Evolutionary conservation across 2,888 invertebrate genomes (phyloP).

Genomic region (Zelleria hepariella): DNA sequence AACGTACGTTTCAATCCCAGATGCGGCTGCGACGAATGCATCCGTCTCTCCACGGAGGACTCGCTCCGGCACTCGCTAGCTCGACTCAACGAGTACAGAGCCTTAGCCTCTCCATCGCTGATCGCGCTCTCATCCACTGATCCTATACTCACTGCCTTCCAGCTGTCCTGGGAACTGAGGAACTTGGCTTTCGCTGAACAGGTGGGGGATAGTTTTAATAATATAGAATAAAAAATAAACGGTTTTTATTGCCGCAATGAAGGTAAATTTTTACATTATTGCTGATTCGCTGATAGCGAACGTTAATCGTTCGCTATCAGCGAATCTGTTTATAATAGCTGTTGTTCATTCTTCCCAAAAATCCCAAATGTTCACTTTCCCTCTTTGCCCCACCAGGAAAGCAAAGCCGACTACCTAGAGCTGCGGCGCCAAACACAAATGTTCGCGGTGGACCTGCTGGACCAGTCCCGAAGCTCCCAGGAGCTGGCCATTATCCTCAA

Average conservation of each 20-base stretch:
- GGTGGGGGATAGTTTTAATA: conserved; percentile 87
- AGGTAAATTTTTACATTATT: too few relatives aligned
- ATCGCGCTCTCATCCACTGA: conserved; percentile 94
- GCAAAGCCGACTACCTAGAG: conserved; percentile 90
- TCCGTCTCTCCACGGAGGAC: conserved; percentile 80
- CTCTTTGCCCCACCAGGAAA: conserved; percentile 79
- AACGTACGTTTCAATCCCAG: too few relatives aligned
- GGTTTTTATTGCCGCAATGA: too few relatives aligned
- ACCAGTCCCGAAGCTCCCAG: conserved; percentile 92
- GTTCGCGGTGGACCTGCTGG: conserved; percentile 91
- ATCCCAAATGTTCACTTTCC: neutral
- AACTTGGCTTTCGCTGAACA: conserved; percentile 92
- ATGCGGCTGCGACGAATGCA: conserved; percentile 93
- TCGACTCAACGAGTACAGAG: conserved; percentile 92
- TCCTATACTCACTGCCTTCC: conserved; percentile 94
- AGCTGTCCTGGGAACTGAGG: conserved; percentile 94
- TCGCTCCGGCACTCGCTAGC: conserved; percentile 87
- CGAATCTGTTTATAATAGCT: too few relatives aligned
- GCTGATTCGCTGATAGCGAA: too few relatives aligned
- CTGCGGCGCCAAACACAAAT: conserved; percentile 88
- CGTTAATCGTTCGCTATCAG: too few relatives aligned
- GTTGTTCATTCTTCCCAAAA: neutral
- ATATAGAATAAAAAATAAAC: too few relatives aligned
- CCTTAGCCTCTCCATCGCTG: conserved; percentile 92
- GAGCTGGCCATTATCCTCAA: conserved; percentile 95